Evolutionary conservation across 2,888 invertebrate species (phyloP).

Genomic region (Ellobium chinense): DNA sequence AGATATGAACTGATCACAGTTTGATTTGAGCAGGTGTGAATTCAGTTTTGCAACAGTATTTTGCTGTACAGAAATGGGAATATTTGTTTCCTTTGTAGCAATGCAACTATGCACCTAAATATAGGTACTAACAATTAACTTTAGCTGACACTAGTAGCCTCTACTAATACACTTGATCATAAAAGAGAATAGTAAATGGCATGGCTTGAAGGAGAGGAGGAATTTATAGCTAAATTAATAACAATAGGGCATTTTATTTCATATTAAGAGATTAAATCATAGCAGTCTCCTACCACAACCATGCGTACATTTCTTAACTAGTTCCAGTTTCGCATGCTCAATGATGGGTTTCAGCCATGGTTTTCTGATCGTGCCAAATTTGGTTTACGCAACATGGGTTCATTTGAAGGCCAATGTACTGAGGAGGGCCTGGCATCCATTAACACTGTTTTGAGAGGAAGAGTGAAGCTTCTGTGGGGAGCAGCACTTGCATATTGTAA

Average conservation of each 20-base stretch:
- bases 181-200: too few species aligned
- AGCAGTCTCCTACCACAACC: neutral
- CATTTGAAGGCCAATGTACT: constrained; percentile 68
- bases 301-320: constrained; percentile 12
- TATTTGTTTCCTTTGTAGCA: too few species aligned
- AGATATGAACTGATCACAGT: too few species aligned
- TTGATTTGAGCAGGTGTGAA: too few species aligned
- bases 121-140: too few species aligned
- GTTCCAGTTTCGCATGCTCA: constrained; percentile 71
- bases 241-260: neutral
- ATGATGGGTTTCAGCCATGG: constrained; percentile 78
- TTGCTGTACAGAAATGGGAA: too few species aligned
- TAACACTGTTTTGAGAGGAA: constrained; percentile 73
- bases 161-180: too few species aligned
- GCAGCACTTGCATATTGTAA: constrained; percentile 77
- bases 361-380: constrained; percentile 74
- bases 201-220: too few species aligned
- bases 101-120: too few species aligned
- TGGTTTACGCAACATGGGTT: constrained; percentile 64
- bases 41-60: too few species aligned
- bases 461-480: constrained; percentile 71
- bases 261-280: neutral
- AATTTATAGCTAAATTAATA: neutral
- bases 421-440: constrained; percentile 77
- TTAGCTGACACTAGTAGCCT: too few species aligned